phyloP scores from a whole-genome alignment of 1,140 invertebrate genomes.

The Aricia agestis region DNA sequence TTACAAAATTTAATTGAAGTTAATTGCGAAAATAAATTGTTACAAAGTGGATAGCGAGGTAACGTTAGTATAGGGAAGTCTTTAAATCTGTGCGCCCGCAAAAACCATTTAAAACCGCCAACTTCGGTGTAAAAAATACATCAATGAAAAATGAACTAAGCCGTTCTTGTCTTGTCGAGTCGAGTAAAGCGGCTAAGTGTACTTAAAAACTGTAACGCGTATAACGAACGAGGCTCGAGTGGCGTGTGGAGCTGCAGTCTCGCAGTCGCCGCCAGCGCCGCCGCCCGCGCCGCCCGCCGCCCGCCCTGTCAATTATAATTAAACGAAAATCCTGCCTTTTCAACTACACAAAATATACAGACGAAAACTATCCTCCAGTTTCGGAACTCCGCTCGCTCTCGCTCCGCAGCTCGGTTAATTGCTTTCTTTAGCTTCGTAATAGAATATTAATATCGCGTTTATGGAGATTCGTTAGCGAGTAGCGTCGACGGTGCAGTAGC shows the following conservation, averaged over 20 bases:
- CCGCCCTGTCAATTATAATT: slow-evolving; percentile 20
- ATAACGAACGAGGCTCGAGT: slow-evolving; percentile 61
- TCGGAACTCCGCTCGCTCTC: background rate
- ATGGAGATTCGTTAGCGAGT: background rate
- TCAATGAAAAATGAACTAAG: slow-evolving; percentile 53
- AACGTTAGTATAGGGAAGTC: background rate
- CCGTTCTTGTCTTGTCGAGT: slow-evolving; percentile 59
- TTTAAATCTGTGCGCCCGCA: background rate
- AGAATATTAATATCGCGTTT: background rate
- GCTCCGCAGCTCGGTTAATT: background rate
- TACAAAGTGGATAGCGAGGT: background rate
- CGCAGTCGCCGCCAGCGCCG: slow-evolving; percentile 46
- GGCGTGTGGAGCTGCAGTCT: slow-evolving; percentile 38
- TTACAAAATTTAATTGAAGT: too few relatives aligned
- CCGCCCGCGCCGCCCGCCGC: slow-evolving; percentile 33
- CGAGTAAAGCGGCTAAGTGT: slow-evolving; percentile 54
- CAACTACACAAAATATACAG: background rate
- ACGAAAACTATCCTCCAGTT: slow-evolving; percentile 5
- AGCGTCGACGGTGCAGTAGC: background rate
- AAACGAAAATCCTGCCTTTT: slow-evolving; percentile 18
- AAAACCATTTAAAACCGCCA: slow-evolving; percentile 23
- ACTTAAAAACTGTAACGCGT: slow-evolving; percentile 57
- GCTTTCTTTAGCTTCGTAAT: background rate
- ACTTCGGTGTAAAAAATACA: slow-evolving; percentile 36
- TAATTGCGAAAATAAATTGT: too few relatives aligned